Conservation (phyloP, 2,888 invertebrate species). For the Formica aserva region DNA sequence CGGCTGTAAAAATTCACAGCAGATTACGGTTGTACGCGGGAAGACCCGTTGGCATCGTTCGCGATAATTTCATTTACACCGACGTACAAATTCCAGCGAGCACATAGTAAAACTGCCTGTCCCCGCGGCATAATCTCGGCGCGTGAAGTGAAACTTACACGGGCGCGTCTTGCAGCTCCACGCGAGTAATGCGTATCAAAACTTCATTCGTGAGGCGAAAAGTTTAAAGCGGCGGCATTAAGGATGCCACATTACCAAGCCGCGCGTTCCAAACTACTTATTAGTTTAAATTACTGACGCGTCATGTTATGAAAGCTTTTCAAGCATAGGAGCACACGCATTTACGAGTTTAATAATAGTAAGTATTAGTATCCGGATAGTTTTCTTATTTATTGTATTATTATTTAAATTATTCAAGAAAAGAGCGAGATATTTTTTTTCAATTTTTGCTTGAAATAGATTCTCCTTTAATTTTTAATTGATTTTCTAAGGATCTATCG, state of each 20-base stretch:
- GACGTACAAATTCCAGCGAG: slow-evolving; percentile 39
- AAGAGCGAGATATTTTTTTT: not conserved
- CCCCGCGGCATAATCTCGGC: slow-evolving; percentile 48
- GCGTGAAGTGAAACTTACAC: slow-evolving; percentile 51
- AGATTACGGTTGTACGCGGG: not conserved
- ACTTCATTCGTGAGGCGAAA: slow-evolving; percentile 41
- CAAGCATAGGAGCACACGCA: slow-evolving; percentile 6
- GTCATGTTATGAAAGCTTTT: slow-evolving; percentile 33
- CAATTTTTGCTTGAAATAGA: not conserved
- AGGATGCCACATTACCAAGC: slow-evolving; percentile 17
- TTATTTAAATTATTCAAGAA: not conserved
- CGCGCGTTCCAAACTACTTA: slow-evolving; percentile 35
- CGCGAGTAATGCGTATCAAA: slow-evolving; percentile 50
- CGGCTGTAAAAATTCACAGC: slow-evolving; percentile 19
- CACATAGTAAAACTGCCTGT: slow-evolving; percentile 46
- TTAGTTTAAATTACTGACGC: slow-evolving; percentile 45
- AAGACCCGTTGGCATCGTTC: slow-evolving; percentile 11
- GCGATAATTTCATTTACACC: slow-evolving; percentile 46
- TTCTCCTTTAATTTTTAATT: not conserved
- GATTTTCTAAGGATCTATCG: not conserved
- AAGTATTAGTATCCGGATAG: not conserved
- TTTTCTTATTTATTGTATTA: not conserved
- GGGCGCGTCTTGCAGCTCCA: slow-evolving; percentile 37
- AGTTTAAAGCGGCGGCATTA: slow-evolving; percentile 47
- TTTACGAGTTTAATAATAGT: slow-evolving; percentile 1